Conservation (phyloP, 2,888 invertebrate species). For the Automeris io region DNA sequence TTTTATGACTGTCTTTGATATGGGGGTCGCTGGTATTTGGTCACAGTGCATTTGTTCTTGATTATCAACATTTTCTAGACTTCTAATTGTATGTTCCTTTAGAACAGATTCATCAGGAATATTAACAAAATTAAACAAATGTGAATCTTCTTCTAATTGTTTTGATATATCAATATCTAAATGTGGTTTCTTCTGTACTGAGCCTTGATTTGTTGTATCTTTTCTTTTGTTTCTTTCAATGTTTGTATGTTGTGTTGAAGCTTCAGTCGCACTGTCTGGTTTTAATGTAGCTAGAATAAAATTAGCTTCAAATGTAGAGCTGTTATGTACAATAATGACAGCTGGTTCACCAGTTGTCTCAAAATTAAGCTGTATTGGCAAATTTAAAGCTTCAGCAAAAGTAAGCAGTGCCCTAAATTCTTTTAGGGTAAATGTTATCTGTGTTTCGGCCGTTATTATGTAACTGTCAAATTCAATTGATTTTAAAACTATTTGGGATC, state of each 20-base stretch:
- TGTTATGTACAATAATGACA: slow-evolving; percentile 84
- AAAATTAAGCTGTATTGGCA: slow-evolving; percentile 84
- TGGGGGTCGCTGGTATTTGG: slow-evolving; percentile 77
- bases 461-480: slow-evolving; percentile 85
- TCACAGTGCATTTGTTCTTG: slow-evolving; percentile 49
- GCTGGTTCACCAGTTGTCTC: slow-evolving; percentile 87
- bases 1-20: slow-evolving; percentile 76
- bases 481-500: slow-evolving; percentile 86
- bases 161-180: slow-evolving; percentile 52
- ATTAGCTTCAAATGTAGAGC: slow-evolving; percentile 84
- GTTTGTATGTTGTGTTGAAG: slow-evolving; percentile 57
- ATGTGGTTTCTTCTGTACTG: slow-evolving; percentile 55
- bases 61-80: slow-evolving; percentile 11
- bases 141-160: slow-evolving; percentile 66
- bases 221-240: slow-evolving; percentile 43
- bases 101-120: slow-evolving; percentile 43
- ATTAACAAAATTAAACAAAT: slow-evolving; percentile 66
- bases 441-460: slow-evolving; percentile 78
- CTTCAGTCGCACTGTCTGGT: slow-evolving; percentile 65
- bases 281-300: slow-evolving; percentile 88
- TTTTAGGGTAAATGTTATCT: slow-evolving; percentile 90
- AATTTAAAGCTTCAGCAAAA: slow-evolving; percentile 85
- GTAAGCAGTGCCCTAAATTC: slow-evolving; percentile 87
- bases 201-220: slow-evolving; percentile 27
- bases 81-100: slow-evolving; percentile 22